Evolutionary conservation across 1,140 invertebrate genomes (phyloP), one percentile per base, ranked within the genome.

Genomic region (Aphidius gifuensis): DNA sequence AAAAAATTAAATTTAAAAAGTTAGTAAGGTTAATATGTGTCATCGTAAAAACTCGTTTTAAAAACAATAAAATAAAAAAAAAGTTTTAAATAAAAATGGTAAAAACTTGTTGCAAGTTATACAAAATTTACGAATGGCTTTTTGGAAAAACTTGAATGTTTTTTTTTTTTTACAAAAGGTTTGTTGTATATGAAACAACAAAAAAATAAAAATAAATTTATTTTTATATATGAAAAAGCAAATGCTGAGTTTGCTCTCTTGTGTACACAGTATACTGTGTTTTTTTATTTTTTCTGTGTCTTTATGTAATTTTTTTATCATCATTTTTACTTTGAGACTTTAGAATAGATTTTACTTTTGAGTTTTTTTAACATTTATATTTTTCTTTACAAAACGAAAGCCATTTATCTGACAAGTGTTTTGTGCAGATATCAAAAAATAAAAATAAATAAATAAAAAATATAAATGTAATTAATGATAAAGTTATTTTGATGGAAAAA

Each of bases 51-150:
- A 40, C 47, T n/a, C 32, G 21, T 40, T n/a, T 43, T 32, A 47
- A 46, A 11, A 54, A 43, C 16, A 21, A 46, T 57, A 44, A 61
- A 7, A 54, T 6, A 32, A n/a, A 51, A 50, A 51, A 53, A 38
- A 44, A 64, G 51, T 47, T 39, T 60, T 54, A 16, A 16, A 11
- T n/a, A 38, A 39, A 59, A 38, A 65, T 65, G 43, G 60, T 42
- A 61, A 65, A 65, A 74, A 74, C 70, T 76, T 76, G 73, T 72
- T 75, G 75, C 72, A 68, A 71, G 61, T 77, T 69, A 62, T 55
- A 69, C 67, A 68, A 71, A 74, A 72, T 72, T 66, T 4, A 32
- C 62, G 61, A 51, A 53, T 67, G 47, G 53, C 44, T 62, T 54
- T 64, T 62, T 50, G 49, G 60, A 65, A 64, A 61, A 51, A 61